These are phyloP conservation scores for Anabacerthia variegaticeps DNA, from an alignment of 2,797 vertebrate species.

Conservation along the genomic window DNA sequence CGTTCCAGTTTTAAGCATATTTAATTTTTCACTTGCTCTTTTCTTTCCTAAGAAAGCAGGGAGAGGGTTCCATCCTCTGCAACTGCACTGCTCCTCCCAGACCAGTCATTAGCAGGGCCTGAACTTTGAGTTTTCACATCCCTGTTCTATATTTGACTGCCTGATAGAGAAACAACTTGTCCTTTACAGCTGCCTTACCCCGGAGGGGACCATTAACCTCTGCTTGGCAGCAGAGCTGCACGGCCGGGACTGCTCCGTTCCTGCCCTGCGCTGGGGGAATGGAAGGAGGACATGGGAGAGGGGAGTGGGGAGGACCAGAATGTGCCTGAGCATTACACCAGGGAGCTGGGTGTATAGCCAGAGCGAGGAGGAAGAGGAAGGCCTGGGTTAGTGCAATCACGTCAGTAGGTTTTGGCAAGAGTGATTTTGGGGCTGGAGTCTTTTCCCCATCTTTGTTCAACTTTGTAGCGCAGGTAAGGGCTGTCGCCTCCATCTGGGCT, in stretches of 20 bases:
- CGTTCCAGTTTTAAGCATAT: background rate
- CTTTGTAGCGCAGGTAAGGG: background rate
- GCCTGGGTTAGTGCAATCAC: background rate
- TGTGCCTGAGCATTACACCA: background rate
- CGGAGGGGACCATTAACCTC: slow-evolving; percentile 7
- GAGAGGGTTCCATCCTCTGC: background rate
- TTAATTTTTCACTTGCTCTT: background rate
- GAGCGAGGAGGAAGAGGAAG: background rate
- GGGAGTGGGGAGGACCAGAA: background rate
- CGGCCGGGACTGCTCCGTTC: background rate
- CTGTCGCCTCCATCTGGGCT: accelerated
- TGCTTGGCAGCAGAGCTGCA: background rate
- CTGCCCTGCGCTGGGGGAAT: background rate
- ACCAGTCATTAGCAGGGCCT: background rate
- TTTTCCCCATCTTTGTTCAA: background rate
- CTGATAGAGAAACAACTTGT: background rate
- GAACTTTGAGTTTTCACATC: slow-evolving; percentile 28
- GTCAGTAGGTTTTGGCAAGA: background rate
- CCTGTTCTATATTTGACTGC: slow-evolving; percentile 33
- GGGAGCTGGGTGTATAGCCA: background rate
- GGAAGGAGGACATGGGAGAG: slow-evolving; percentile 40
- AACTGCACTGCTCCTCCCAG: background rate
- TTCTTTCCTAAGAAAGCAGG: background rate
- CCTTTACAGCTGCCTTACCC: background rate
- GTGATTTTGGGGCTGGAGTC: background rate